A percentile compares a stretch with the other conserved stretches of the same genome.
These are phyloP conservation scores for Silurus meridionalis DNA, from an alignment of 2,113 vertebrate species.

Conservation along the genomic window DNA sequence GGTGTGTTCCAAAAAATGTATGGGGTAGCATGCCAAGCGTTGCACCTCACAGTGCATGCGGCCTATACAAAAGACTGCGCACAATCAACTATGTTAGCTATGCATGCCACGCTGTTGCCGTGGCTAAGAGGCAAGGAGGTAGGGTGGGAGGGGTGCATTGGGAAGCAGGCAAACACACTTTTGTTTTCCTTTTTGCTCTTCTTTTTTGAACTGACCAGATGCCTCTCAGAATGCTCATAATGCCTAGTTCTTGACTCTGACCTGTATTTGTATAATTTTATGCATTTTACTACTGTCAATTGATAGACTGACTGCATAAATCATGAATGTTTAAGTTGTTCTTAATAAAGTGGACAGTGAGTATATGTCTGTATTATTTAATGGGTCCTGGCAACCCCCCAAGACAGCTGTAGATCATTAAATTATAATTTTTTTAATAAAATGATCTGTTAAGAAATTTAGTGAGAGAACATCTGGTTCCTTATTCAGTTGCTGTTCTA, in stretches of 20 bases:
- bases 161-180: conserved; percentile 82
- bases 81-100: conserved; percentile 90
- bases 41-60: conserved; percentile 79
- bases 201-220: conserved; percentile 36
- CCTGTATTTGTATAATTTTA: background rate
- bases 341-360: background rate
- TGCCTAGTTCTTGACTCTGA: conserved; percentile 46
- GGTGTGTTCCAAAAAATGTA: conserved; percentile 79
- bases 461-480: background rate
- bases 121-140: conserved; percentile 78
- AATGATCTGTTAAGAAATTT: background rate
- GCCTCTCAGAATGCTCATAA: conserved; percentile 33
- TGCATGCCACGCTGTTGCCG: conserved; percentile 95
- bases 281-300: background rate
- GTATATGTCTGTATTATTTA: background rate
- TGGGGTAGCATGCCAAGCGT: conserved; percentile 85
- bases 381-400: background rate
- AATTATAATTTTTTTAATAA: too few relatives aligned
- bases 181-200: conserved; percentile 76
- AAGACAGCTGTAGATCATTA: background rate
- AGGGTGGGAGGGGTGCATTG: conserved; percentile 71
- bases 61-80: conserved; percentile 85
- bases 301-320: background rate
- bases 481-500: background rate
- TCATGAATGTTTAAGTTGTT: background rate